Evolutionary conservation across 2,888 invertebrate genomes (phyloP).

Genomic region (Chrysina gloriosa): DNA sequence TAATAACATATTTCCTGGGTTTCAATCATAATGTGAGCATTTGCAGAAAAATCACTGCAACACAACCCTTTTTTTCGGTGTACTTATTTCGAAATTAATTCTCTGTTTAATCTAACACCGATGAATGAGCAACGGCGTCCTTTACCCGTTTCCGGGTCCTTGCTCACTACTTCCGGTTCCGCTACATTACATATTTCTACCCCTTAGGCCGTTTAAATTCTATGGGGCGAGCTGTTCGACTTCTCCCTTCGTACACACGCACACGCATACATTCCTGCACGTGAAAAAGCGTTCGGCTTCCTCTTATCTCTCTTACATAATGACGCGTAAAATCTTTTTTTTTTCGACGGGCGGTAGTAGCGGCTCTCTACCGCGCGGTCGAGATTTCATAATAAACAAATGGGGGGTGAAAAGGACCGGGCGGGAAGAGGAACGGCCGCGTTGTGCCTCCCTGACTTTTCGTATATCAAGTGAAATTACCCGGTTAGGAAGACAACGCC

Average conservation of each 20-base stretch:
- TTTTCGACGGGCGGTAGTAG: background rate
- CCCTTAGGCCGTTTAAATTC: slow-evolving; percentile 29
- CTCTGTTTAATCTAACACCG: slow-evolving; percentile 43
- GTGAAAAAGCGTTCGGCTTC: slow-evolving; percentile 31
- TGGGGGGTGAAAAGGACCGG: slow-evolving; percentile 27
- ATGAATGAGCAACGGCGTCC: slow-evolving; percentile 46
- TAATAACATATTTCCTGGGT: too few species aligned
- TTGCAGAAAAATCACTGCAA: background rate
- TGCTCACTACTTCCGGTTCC: slow-evolving; percentile 50
- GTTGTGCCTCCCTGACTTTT: slow-evolving; percentile 5
- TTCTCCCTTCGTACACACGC: slow-evolving; percentile 10
- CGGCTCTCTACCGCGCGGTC: background rate
- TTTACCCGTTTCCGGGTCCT: slow-evolving; percentile 49
- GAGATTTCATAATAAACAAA: slow-evolving; percentile 38
- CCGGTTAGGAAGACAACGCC: slow-evolving; percentile 10
- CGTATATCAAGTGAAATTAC: slow-evolving; percentile 35
- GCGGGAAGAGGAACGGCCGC: slow-evolving; percentile 23
- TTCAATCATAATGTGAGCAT: background rate
- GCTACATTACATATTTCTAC: slow-evolving; percentile 50
- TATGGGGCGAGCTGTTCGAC: background rate
- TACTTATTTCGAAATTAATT: slow-evolving; percentile 22
- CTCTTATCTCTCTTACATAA: slow-evolving; percentile 36
- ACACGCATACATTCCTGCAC: slow-evolving; percentile 18
- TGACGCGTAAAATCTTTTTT: slow-evolving; percentile 37
- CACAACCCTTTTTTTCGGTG: background rate